Percentiles rank a stretch among this genome's conserved stretches.
phyloP scores from a whole-genome alignment of 2,113 vertebrate genomes.

The Salvelinus alpinus region DNA sequence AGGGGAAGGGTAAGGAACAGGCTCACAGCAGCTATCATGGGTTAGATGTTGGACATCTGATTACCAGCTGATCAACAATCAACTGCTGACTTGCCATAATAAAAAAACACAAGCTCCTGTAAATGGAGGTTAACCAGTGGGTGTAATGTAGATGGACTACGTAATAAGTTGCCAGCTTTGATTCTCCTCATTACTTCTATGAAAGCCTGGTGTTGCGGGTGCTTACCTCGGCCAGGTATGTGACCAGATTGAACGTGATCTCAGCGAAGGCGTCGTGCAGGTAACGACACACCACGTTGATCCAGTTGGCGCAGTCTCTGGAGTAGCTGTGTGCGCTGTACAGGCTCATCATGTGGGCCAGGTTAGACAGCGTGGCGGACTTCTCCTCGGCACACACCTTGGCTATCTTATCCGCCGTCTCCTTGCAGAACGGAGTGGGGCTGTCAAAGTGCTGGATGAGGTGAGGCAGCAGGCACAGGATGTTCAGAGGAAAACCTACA shows the following conservation, averaged over 20 bases:
- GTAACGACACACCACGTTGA: constrained; percentile 97
- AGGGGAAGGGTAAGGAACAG: not conserved
- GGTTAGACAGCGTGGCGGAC: constrained; percentile 88
- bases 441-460: constrained; percentile 99
- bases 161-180: too few relatives aligned
- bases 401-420: constrained; percentile 95
- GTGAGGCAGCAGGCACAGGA: constrained; percentile 97
- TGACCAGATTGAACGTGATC: constrained; percentile 91
- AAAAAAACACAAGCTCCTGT: too few relatives aligned
- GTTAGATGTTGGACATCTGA: too few relatives aligned
- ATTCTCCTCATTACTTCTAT: not conserved
- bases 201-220: not conserved
- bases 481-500: constrained; percentile 95
- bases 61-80: too few relatives aligned
- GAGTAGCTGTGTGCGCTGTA: constrained; percentile 98
- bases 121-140: too few relatives aligned
- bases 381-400: constrained; percentile 95
- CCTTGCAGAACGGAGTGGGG: constrained; percentile 96
- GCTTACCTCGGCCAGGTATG: constrained; percentile 93
- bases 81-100: too few relatives aligned
- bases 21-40: too few relatives aligned
- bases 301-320: constrained; percentile 95
- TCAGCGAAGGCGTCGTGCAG: constrained; percentile 95
- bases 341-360: constrained; percentile 98
- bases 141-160: too few relatives aligned